Evolutionary conservation across 2,888 invertebrate genomes (phyloP).

Genomic region (Lasioglossum villosulum): DNA sequence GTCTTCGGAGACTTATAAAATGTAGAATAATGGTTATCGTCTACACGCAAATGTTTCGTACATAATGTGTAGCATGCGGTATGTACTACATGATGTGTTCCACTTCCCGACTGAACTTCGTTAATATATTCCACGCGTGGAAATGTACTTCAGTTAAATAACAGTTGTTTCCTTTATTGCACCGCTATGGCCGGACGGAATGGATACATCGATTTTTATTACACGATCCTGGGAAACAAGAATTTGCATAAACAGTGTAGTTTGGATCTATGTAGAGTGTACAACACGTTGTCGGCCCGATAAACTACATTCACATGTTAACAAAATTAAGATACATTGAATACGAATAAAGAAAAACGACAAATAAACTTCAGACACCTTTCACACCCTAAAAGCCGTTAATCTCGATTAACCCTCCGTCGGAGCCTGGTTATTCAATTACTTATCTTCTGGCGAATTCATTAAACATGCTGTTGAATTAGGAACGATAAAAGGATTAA

Average conservation of each 20-base stretch:
- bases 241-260: neutral
- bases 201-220: constrained; percentile 1
- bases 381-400: too few species aligned
- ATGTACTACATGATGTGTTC: neutral
- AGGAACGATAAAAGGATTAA: too few species aligned
- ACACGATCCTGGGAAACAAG: neutral
- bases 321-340: neutral
- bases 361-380: too few species aligned
- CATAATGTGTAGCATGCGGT: neutral
- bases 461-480: too few species aligned
- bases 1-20: constrained; percentile 9
- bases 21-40: constrained; percentile 9
- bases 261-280: too few species aligned
- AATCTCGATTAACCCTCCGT: too few species aligned
- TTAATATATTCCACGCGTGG: constrained; percentile 1
- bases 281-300: too few species aligned
- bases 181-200: neutral
- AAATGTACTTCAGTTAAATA: neutral
- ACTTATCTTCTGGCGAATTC: too few species aligned
- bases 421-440: too few species aligned
- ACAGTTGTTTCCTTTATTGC: neutral
- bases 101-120: neutral
- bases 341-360: neutral
- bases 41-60: neutral
- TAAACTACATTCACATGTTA: too few species aligned